Evolutionary conservation across 1,140 invertebrate species (phyloP).

Genomic region (Bemisia tabaci): DNA sequence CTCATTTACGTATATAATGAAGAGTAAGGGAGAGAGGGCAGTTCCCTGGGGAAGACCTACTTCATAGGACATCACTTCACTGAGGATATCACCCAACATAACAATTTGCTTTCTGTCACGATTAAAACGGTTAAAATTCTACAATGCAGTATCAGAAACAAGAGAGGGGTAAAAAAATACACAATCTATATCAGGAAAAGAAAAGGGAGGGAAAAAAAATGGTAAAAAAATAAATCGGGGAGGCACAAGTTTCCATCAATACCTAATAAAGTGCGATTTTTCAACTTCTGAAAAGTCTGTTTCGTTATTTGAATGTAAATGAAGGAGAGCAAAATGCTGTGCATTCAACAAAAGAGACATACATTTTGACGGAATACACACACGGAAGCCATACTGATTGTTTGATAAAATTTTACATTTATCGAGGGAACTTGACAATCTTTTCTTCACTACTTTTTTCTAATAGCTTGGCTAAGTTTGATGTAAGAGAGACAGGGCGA

Average conservation of each 20-base stretch:
- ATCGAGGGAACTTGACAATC: slow-evolving; percentile 3
- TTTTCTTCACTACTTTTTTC: slow-evolving; percentile 11
- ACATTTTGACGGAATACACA: neutral
- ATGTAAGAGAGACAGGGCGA: slow-evolving; percentile 4
- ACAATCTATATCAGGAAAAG: too few species aligned
- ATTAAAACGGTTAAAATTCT: slow-evolving; percentile 8
- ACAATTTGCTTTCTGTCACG: slow-evolving; percentile 6
- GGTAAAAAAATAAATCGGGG: too few species aligned
- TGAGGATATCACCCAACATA: slow-evolving; percentile 3
- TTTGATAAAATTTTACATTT: neutral
- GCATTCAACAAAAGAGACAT: neutral
- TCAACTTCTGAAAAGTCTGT: slow-evolving; percentile 10
- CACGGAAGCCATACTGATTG: slow-evolving; percentile 11
- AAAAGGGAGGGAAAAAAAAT: too few species aligned
- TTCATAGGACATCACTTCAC: neutral
- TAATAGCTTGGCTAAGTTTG: slow-evolving; percentile 8
- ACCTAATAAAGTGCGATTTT: slow-evolving; percentile 8
- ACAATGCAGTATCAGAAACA: too few species aligned
- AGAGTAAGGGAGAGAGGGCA: neutral
- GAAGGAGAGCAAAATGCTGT: slow-evolving; percentile 6
- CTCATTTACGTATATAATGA: slow-evolving; percentile 1
- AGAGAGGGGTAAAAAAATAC: too few species aligned
- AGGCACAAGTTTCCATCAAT: slow-evolving; percentile 1
- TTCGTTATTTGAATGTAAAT: slow-evolving; percentile 12
- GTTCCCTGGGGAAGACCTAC: neutral